Evolutionary conservation across 92 coral and sea anemone species (phyloP).

Genomic region (Phenganax stokvisi): DNA sequence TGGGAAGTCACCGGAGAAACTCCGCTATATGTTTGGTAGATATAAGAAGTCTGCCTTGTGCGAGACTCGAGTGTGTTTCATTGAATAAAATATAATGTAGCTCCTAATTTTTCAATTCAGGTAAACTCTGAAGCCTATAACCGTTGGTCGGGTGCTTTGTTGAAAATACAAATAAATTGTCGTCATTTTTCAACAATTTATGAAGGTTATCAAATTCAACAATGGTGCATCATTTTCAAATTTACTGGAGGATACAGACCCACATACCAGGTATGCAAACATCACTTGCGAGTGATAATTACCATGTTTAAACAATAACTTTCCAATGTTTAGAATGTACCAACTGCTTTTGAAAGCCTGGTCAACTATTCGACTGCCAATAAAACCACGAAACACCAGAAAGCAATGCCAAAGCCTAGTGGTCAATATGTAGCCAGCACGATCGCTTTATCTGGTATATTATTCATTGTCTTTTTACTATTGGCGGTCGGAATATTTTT

Average conservation of each 20-base stretch:
- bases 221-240: not conserved
- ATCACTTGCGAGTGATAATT: too few species aligned
- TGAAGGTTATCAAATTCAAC: not conserved
- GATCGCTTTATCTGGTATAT: conserved; percentile 10
- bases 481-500: not conserved
- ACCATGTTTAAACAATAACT: too few species aligned
- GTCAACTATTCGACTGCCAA: not conserved
- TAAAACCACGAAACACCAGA: not conserved
- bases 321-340: not conserved
- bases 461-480: not conserved
- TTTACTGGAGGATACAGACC: not conserved
- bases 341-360: not conserved
- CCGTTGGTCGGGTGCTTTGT: conserved; percentile 4
- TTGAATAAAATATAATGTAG: not conserved
- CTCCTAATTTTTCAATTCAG: not conserved
- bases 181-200: not conserved
- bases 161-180: not conserved
- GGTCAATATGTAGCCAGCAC: conserved; percentile 14
- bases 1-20: too few species aligned
- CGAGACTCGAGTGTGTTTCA: too few species aligned
- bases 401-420: not conserved
- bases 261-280: not conserved
- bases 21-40: too few species aligned
- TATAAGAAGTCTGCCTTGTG: too few species aligned
- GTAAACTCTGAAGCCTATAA: not conserved